Percentiles rank a stretch among this genome's conserved stretches.
Evolutionary conservation across 2,888 invertebrate species (phyloP).

Genomic region (Gisinianus flammeolus): DNA sequence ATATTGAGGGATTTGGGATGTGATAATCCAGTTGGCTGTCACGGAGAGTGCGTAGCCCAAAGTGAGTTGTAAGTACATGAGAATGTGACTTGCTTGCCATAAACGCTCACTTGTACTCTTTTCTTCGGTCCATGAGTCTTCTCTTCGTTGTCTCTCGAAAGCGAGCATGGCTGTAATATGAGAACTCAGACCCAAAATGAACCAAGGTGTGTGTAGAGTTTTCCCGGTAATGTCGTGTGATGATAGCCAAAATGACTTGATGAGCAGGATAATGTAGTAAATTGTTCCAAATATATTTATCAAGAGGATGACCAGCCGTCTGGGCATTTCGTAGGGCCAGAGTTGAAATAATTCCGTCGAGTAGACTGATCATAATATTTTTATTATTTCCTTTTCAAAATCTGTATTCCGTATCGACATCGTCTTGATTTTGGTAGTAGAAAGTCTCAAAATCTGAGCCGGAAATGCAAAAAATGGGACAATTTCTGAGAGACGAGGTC

Average conservation of each 20-base stretch:
- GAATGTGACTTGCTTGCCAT: neutral
- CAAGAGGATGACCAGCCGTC: neutral
- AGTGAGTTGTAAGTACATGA: slow-evolving; percentile 11
- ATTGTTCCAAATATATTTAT: neutral
- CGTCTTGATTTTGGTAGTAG: too few relatives aligned
- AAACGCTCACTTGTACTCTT: neutral
- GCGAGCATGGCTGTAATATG: neutral
- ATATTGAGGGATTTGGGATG: neutral
- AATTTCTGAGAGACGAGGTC: too few relatives aligned
- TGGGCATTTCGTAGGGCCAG: neutral
- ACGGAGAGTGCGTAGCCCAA: neutral
- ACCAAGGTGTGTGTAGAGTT: neutral
- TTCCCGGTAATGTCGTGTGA: neutral
- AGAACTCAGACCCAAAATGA: neutral
- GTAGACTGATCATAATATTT: too few relatives aligned
- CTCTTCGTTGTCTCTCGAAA: neutral
- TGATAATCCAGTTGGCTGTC: neutral
- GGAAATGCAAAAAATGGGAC: too few relatives aligned
- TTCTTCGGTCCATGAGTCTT: neutral
- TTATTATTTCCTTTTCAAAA: too few relatives aligned
- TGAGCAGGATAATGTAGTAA: neutral
- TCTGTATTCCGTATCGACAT: too few relatives aligned
- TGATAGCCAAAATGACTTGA: neutral
- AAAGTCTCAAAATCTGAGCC: too few relatives aligned
- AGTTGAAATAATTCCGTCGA: too few relatives aligned